Evolutionary conservation across 92 coral and sea anemone species (phyloP).

Genomic region (Parazoanthus atlanticus): DNA sequence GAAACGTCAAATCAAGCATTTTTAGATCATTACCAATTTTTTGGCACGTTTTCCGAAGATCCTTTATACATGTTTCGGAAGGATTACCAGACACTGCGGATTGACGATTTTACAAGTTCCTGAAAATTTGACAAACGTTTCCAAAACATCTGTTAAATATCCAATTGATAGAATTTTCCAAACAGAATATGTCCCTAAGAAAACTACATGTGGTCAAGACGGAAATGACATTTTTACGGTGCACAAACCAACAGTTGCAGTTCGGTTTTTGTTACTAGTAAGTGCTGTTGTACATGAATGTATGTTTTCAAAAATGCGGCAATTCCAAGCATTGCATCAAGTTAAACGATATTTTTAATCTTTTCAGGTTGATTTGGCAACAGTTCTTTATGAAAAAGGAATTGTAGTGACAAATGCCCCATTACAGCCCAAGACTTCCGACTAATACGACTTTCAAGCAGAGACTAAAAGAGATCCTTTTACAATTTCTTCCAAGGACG

Average conservation of each 20-base stretch:
- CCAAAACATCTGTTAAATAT: background rate
- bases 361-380: constrained; percentile 79
- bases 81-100: too few species aligned
- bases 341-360: constrained; percentile 3
- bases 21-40: background rate
- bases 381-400: constrained; percentile 91
- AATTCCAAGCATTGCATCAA: background rate
- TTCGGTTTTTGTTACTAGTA: background rate
- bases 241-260: background rate
- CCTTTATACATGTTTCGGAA: background rate
- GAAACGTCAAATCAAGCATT: too few species aligned
- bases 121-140: background rate
- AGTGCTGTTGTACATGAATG: background rate
- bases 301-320: background rate
- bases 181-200: too few species aligned
- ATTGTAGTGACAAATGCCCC: constrained; percentile 67
- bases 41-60: background rate
- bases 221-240: too few species aligned
- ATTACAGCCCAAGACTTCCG: constrained; percentile 16
- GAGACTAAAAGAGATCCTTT: background rate
- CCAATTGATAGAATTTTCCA: background rate
- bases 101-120: background rate
- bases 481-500: background rate
- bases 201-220: background rate
- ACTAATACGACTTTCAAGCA: background rate